Base-by-base conservation (phyloP, 2,113 vertebrate genomes). In the Centropus unirufus region DNA sequence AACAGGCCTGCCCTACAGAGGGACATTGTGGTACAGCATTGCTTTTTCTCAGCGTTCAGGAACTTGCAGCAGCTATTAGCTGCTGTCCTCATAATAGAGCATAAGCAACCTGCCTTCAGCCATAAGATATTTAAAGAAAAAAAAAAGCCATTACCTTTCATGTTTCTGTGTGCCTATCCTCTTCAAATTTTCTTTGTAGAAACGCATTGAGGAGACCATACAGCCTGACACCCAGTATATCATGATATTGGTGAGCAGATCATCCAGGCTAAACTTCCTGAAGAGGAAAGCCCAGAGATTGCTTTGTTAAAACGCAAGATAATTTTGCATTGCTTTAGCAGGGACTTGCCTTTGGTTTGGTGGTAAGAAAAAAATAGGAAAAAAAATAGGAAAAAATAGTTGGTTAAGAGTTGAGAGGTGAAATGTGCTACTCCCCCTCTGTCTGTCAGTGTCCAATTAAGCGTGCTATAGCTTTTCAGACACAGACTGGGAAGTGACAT, bases 191-290 rank as follows among this genome's bases (percentile, higher is more conserved):
- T 98, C 98, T 94, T 98, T 98, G 96, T 98, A 98, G 93, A 96
- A 98, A 79, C 97, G 97, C 97, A 98, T 97, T 6, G 98, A 98
- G 46, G 98, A 85, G 42, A 96, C 81, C 3, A 98, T 97, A 63
- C 91, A 96, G 63, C 96, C 97, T 0, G 98, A 97, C 8, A 98
- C 94, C 98, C 98, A 98, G 96, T 98, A 98, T 88, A 98, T 97
- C 98, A 98, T 98, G 93, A 98, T n/a, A 29, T 97, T 98, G 80
- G 97, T 98, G 80, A 98, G 97, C 84, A 98, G 97, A 4, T 98
- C 98, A 6, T 98, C 97, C 96, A 98, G 94, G 72, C 96, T 94
- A 93, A 95, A 98, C 87, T 98, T 98, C 94, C 98, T 98, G 93
- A 34, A 64, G 6, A 83, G 68, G 36, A 36, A 79, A 93, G 21